phyloP scores from a whole-genome alignment of 1,140 invertebrate genomes.

The Atta cephalotes region DNA sequence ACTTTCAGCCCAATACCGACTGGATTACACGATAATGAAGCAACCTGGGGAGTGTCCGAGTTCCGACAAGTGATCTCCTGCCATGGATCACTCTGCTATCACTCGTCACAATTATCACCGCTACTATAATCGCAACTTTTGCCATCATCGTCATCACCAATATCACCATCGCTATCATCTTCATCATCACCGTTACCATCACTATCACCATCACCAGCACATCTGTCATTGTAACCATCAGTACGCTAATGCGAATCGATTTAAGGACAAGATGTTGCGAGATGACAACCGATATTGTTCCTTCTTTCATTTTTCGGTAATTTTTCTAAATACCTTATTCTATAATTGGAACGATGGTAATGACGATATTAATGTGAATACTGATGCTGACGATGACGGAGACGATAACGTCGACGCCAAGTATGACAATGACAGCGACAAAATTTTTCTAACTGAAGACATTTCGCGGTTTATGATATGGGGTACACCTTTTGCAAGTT shows the following conservation, averaged over 20 bases:
- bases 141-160: constrained; percentile 70
- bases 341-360: constrained; percentile 67
- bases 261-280: constrained; percentile 71
- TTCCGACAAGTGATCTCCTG: constrained; percentile 86
- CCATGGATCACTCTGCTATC: constrained; percentile 75
- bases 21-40: constrained; percentile 85
- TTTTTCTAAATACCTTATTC: constrained; percentile 78
- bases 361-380: constrained; percentile 23
- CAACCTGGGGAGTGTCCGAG: constrained; percentile 84
- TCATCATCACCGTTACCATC: constrained; percentile 68
- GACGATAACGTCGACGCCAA: constrained; percentile 28
- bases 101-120: constrained; percentile 53
- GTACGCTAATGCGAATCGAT: constrained; percentile 71
- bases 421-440: constrained; percentile 36
- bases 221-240: constrained; percentile 71
- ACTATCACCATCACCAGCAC: constrained; percentile 71
- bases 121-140: constrained; percentile 76
- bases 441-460: constrained; percentile 76
- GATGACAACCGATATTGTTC: constrained; percentile 74
- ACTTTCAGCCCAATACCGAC: constrained; percentile 85
- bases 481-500: constrained; percentile 84
- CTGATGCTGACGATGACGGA: constrained; percentile 13
- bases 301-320: constrained; percentile 76
- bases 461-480: constrained; percentile 78
- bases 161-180: constrained; percentile 35